These are phyloP conservation scores for Helostoma temminkii DNA, from an alignment of 2,797 vertebrate genomes.

Conservation along the genomic window DNA sequence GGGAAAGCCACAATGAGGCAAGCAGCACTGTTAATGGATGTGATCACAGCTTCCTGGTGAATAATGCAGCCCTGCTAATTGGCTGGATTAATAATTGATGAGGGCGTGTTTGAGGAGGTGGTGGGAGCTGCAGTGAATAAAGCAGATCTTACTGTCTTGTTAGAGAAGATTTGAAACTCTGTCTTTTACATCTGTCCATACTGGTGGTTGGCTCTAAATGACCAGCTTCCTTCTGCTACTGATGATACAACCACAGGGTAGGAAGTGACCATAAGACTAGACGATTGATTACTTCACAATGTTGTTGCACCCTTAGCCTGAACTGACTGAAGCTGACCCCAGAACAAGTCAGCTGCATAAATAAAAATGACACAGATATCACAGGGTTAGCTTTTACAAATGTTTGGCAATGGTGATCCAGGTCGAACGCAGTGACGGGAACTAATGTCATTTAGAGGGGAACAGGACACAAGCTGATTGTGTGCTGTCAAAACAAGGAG, in stretches of 20 bases:
- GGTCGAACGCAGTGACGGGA: conserved; percentile 16
- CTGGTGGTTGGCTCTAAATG: conserved; percentile 39
- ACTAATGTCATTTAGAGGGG: conserved; percentile 13
- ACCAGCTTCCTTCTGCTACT: conserved; percentile 45
- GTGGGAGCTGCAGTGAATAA: conserved; percentile 39
- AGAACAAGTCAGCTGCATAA: conserved; percentile 58
- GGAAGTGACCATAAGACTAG: conserved; percentile 58
- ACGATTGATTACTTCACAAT: conserved; percentile 58
- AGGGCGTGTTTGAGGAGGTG: conserved; percentile 48
- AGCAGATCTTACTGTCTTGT: conserved; percentile 60
- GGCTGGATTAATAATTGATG: conserved; percentile 88
- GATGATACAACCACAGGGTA: conserved; percentile 47
- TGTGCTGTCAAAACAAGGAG: conserved; percentile 38
- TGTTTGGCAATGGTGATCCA: conserved; percentile 6
- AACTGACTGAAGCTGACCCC: conserved; percentile 59
- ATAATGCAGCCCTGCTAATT: conserved; percentile 89
- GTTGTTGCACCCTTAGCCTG: conserved; percentile 67
- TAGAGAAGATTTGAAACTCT: conserved; percentile 54
- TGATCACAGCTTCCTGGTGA: conserved; percentile 79
- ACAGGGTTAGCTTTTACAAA: conserved; percentile 28
- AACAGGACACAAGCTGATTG: conserved; percentile 7
- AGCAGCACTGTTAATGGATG: conserved; percentile 71
- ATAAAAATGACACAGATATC: conserved; percentile 50
- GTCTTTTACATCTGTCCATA: conserved; percentile 43
- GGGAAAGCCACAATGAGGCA: conserved; percentile 57